These are phyloP conservation scores for Callimorpha dominula DNA, from an alignment of 2,888 invertebrate genomes.

Conservation along the genomic window DNA sequence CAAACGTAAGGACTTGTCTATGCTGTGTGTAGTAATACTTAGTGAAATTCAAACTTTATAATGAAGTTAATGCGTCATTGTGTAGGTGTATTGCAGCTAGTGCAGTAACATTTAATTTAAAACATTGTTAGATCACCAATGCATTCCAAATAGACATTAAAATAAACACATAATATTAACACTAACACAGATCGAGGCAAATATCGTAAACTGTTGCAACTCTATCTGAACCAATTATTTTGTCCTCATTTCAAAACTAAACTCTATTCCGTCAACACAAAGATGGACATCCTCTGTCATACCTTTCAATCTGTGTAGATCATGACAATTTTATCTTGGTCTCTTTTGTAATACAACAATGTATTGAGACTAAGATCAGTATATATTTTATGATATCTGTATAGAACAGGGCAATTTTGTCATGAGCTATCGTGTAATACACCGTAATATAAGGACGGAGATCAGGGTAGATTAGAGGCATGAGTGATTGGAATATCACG, in stretches of 20 bases:
- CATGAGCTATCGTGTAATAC: constrained; percentile 23
- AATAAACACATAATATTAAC: constrained; percentile 16
- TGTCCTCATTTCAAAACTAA: constrained; percentile 38
- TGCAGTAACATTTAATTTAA: not conserved
- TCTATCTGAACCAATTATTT: constrained; percentile 44
- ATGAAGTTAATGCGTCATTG: not conserved
- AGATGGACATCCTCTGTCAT: constrained; percentile 46
- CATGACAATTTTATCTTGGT: constrained; percentile 30
- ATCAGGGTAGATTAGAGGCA: constrained; percentile 25
- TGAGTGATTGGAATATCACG: constrained; percentile 43
- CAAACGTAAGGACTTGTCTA: not conserved
- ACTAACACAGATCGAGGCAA: constrained; percentile 20
- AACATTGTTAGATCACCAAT: constrained; percentile 9
- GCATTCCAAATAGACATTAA: constrained; percentile 12
- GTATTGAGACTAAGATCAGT: constrained; percentile 23
- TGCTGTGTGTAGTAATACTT: too few species aligned
- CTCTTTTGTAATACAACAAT: constrained; percentile 24
- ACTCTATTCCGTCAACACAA: constrained; percentile 34
- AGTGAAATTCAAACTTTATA: not conserved
- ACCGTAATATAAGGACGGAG: constrained; percentile 16
- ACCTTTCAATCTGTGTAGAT: constrained; percentile 36
- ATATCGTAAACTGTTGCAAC: constrained; percentile 39
- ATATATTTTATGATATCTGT: constrained; percentile 4
- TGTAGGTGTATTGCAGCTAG: not conserved
- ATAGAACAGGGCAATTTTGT: constrained; percentile 19